Evolutionary conservation across 2,888 invertebrate species (phyloP), one percentile per base, ranked within the genome.

Genomic region (Mythimna loreyi): DNA sequence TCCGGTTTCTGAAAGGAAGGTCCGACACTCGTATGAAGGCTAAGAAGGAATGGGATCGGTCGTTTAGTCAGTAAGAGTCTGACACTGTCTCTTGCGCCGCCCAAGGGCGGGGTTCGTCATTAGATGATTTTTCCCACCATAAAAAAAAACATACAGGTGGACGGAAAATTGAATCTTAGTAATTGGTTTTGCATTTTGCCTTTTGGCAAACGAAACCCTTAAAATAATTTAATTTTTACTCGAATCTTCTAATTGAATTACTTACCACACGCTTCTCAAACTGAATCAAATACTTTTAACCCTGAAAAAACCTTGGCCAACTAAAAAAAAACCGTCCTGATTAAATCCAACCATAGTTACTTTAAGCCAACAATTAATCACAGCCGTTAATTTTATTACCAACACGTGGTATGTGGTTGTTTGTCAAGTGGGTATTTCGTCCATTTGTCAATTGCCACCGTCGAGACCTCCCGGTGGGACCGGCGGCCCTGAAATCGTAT

Each of bases 341-440:
- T 81, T 78, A 82, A 86, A 84, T 80, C 69, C 60, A 70, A 68
- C 84, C 83, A 84, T 81, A 85, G 77, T 80, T 57, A 75, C 78
- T 80, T 71, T 79, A 71, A 78, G 59, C 65, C 61, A 70, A 81
- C 88, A 85, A 92, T 92, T 91, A 92, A 93, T 93, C 92, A 92
- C 87, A 80, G 80, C 83, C 86, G 89, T 91, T 92, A 93, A 93
- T 92, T 91, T 88, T 91, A 92, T 93, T 91, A 92, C 84, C 86
- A 86, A 86, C 86, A 85, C 86, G 78, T 81, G 75, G 74, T 83
- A 77, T 79, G 84, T 78, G 88, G 87, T 87, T 90, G 87, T 89
- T 90, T 89, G 84, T 90, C 86, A 86, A 84, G 79, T 76, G 80
- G 79, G 76, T 80, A 84, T 80, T 86, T 84, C 81, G 76, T 84